Evolutionary conservation across 1,140 invertebrate genomes (phyloP), one percentile per base, ranked within the genome.

Genomic region (Aphidius gifuensis): DNA sequence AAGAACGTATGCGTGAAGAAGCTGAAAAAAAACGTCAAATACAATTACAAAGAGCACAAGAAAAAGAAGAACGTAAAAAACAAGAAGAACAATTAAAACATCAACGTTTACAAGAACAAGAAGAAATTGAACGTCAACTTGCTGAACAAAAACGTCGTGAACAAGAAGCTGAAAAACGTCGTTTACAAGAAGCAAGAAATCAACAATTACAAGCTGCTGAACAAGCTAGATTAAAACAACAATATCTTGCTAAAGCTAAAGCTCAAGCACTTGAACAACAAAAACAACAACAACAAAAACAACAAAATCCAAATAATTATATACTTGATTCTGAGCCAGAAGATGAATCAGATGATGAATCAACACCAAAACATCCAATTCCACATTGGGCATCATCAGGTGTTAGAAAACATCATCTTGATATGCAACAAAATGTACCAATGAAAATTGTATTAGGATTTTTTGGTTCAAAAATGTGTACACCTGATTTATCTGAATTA

Each of bases 401-500:
- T 11, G 60, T 75, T 42, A 70, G 80, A 16, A 70, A 66, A 59
- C 5, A 46, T 1, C 72, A 76, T 62, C 68, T 82, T 8, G 65
- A 60, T 5, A 72, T 73, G 39, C 80, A 82, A 62, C 65, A 69
- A 9, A 66, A 70, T 39, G 66, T 82, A 45, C 76, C 77, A 5
- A 62, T 78, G 1, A 60, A 69, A 7, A 66, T 77, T 50, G 74
- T 87, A 44, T 84, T 86, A 65, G 79, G 72, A 48, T 82, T 88
- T 62, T 90, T 89, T 74, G 83, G 82, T 42, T 80, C 85, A n/a
- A 82, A 82, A 50, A 83, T 83, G 56, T 86, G 85, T 65, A 85
- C 83, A 1, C 85, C 86, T 2, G 85, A 91, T 82, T 78, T 91
- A 47, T 76, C 80, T 46, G 83, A 85, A 64, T 82, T 91, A 39